Evolutionary conservation across 2,113 vertebrate species (phyloP).

Genomic region (Esox niger): DNA sequence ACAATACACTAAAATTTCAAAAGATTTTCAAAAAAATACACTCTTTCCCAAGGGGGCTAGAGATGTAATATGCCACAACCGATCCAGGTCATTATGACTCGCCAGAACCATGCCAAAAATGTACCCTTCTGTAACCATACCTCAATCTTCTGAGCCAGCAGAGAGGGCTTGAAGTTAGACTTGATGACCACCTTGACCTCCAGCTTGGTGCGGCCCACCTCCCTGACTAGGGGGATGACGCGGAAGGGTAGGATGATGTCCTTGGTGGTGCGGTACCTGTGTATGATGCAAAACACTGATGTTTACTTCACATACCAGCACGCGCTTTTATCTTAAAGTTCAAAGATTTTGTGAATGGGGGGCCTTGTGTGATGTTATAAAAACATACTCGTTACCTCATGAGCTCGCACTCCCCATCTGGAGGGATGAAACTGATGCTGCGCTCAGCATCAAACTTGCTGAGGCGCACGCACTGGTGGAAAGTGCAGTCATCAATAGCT

Average conservation of each 20-base stretch:
- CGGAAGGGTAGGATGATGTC: constrained; percentile 91
- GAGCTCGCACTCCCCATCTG: constrained; percentile 88
- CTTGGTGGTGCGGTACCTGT: constrained; percentile 89
- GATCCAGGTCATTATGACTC: no score
- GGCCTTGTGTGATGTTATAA: not conserved
- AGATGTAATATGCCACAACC: no score
- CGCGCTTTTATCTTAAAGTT: not conserved
- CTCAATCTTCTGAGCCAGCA: constrained; percentile 91
- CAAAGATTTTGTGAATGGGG: no score
- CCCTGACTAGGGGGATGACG: constrained; percentile 86
- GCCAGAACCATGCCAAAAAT: not conserved
- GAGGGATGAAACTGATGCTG: constrained; percentile 91
- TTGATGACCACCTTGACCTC: constrained; percentile 93
- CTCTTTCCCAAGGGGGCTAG: no score
- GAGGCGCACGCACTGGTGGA: constrained; percentile 89
- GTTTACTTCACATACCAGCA: not conserved
- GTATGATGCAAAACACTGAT: no score
- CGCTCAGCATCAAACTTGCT: constrained; percentile 92
- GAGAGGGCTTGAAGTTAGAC: constrained; percentile 89
- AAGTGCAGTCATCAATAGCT: constrained; percentile 90
- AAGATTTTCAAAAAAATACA: no score
- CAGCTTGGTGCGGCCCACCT: constrained; percentile 88
- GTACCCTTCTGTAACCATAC: constrained; percentile 56
- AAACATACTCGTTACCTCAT: constrained; percentile 81
- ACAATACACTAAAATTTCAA: no score